Conservation (phyloP, 2,113 vertebrate genomes). For the Myiozetetes cayanensis region DNA sequence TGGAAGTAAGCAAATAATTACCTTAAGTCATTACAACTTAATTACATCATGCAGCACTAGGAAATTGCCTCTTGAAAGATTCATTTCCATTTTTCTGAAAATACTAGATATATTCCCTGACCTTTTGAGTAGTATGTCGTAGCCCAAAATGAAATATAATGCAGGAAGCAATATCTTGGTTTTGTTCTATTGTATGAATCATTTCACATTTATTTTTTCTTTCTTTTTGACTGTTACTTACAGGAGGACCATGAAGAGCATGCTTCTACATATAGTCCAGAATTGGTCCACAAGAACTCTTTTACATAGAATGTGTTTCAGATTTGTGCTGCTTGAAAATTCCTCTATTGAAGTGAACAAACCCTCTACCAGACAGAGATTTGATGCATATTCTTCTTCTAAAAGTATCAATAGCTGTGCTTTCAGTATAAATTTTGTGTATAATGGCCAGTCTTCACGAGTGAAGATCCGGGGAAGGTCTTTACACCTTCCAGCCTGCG, state of each 20-base stretch:
- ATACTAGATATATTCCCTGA: conserved; percentile 42
- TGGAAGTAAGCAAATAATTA: conserved; percentile 34
- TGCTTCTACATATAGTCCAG: background rate
- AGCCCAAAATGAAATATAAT: conserved; percentile 43
- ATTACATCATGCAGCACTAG: conserved; percentile 26
- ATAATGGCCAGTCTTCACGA: too few species aligned
- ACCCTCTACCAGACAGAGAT: background rate
- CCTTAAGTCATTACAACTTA: conserved; percentile 48
- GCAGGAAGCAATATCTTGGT: conserved; percentile 29
- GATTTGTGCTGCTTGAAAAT: background rate
- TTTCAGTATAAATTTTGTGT: background rate
- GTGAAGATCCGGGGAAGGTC: too few species aligned
- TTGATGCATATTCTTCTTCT: background rate
- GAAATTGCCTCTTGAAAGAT: conserved; percentile 35
- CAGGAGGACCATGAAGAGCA: background rate
- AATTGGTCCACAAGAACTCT: background rate
- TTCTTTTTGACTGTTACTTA: conserved; percentile 16
- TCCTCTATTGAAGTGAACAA: background rate
- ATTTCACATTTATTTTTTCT: conserved; percentile 38
- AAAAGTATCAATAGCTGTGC: background rate
- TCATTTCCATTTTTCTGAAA: conserved; percentile 64
- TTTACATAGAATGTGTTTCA: background rate
- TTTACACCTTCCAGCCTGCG: too few species aligned
- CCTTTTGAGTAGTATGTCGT: conserved; percentile 53
- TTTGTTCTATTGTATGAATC: conserved; percentile 43